These are phyloP conservation scores for Carassius gibelio DNA, from an alignment of 2,113 vertebrate species.

Conservation along the genomic window DNA sequence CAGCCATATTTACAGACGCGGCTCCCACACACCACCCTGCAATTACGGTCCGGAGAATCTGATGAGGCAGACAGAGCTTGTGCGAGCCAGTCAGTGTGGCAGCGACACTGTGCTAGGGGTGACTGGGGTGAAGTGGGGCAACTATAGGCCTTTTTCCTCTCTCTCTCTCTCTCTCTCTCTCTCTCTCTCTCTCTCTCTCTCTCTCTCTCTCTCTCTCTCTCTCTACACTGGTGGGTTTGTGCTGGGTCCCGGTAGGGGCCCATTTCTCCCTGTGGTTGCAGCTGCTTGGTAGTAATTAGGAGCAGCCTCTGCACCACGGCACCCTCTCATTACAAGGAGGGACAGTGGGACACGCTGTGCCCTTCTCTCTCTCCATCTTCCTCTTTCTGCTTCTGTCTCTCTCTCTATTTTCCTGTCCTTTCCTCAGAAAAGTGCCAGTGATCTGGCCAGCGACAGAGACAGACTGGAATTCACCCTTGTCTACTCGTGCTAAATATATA, in stretches of 20 bases:
- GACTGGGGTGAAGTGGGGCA: slow-evolving; percentile 60
- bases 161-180: background rate
- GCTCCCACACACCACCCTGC: slow-evolving; percentile 72
- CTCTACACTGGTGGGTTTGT: slow-evolving; percentile 66
- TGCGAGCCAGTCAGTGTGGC: slow-evolving; percentile 64
- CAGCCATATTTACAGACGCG: slow-evolving; percentile 71
- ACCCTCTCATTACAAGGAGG: slow-evolving; percentile 82
- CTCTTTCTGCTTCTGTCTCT: slow-evolving; percentile 39
- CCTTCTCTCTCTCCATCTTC: slow-evolving; percentile 55
- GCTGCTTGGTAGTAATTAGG: slow-evolving; percentile 77
- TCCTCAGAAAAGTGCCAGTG: slow-evolving; percentile 58
- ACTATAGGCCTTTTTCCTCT: slow-evolving; percentile 58
- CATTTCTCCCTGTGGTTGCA: slow-evolving; percentile 66
- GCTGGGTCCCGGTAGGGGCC: slow-evolving; percentile 61
- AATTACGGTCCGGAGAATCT: slow-evolving; percentile 71
- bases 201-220: background rate
- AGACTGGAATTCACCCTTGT: slow-evolving; percentile 70
- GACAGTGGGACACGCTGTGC: slow-evolving; percentile 71
- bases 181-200: background rate
- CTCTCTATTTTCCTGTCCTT: slow-evolving; percentile 27
- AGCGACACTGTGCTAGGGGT: slow-evolving; percentile 59
- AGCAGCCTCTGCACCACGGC: slow-evolving; percentile 69
- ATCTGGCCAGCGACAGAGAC: slow-evolving; percentile 67
- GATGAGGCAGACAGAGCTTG: slow-evolving; percentile 74
- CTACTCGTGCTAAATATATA: slow-evolving; percentile 75